Conservation (phyloP, 2,113 vertebrate genomes). For the Perca fluviatilis region DNA sequence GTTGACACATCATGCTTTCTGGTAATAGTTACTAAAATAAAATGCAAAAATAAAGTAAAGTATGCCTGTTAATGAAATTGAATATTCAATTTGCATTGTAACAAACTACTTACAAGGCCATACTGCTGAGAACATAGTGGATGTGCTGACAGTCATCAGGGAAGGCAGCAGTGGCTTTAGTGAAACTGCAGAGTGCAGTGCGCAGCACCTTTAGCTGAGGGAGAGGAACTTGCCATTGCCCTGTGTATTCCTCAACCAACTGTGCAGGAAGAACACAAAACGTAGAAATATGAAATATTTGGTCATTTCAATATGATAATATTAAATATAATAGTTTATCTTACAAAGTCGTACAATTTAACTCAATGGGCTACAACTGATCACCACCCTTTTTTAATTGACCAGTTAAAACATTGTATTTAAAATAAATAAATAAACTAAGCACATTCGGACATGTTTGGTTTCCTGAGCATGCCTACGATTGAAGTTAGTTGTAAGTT, state of each 20-base stretch:
- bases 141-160: slow-evolving; percentile 95
- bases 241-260: slow-evolving; percentile 97
- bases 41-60: no score
- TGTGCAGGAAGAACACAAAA: slow-evolving; percentile 62
- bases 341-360: neutral
- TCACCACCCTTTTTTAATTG: neutral
- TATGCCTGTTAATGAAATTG: neutral
- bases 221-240: slow-evolving; percentile 96
- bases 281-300: neutral
- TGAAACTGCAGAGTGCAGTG: slow-evolving; percentile 94
- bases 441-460: neutral
- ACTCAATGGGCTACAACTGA: neutral
- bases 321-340: no score
- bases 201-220: slow-evolving; percentile 96
- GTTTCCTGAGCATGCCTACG: no score
- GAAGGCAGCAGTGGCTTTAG: slow-evolving; percentile 91
- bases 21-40: neutral
- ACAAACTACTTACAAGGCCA: slow-evolving; percentile 93
- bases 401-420: neutral
- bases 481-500: no score
- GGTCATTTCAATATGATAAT: neutral
- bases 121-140: slow-evolving; percentile 94
- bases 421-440: neutral
- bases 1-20: neutral
- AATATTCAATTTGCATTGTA: no score